These are phyloP conservation scores for Lordiphosa stackelbergi DNA, from an alignment of 1,140 invertebrate species.

Conservation along the genomic window DNA sequence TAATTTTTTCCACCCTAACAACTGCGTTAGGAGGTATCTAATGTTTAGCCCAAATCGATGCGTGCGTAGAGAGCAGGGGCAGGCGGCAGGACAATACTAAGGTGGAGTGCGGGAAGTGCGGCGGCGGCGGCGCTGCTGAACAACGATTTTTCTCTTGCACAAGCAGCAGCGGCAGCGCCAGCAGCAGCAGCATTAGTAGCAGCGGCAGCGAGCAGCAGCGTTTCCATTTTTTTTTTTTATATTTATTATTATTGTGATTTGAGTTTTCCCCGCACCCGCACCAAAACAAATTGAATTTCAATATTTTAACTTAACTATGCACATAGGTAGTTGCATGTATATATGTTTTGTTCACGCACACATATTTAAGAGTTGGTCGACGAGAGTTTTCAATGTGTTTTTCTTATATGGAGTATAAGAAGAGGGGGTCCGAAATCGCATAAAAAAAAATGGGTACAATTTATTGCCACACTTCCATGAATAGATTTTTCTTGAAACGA, in stretches of 20 bases:
- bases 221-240: conserved; percentile 12
- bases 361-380: conserved; percentile 28
- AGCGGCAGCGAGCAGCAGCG: conserved; percentile 14
- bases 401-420: conserved; percentile 49
- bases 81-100: conserved; percentile 26
- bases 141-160: conserved; percentile 58
- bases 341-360: conserved; percentile 42
- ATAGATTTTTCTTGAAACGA: no score
- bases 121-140: conserved; percentile 7
- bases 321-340: conserved; percentile 7
- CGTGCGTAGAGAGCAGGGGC: conserved; percentile 60
- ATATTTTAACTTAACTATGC: conserved; percentile 24
- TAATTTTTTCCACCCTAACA: conserved; percentile 71
- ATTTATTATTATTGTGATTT: conserved; percentile 7
- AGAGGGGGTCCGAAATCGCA: no score
- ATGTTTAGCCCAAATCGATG: conserved; percentile 76
- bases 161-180: conserved; percentile 20
- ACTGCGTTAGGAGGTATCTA: conserved; percentile 76
- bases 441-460: no score
- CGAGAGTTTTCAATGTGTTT: conserved; percentile 57
- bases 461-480: no score
- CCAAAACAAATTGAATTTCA: conserved; percentile 18
- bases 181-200: conserved; percentile 13
- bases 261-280: conserved; percentile 4
- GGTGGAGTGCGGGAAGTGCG: conserved; percentile 8